Percentiles rank a stretch among this genome's conserved stretches.
phyloP scores from a whole-genome alignment of 64 coral and sea anemone species.

The Porites australiensis region DNA sequence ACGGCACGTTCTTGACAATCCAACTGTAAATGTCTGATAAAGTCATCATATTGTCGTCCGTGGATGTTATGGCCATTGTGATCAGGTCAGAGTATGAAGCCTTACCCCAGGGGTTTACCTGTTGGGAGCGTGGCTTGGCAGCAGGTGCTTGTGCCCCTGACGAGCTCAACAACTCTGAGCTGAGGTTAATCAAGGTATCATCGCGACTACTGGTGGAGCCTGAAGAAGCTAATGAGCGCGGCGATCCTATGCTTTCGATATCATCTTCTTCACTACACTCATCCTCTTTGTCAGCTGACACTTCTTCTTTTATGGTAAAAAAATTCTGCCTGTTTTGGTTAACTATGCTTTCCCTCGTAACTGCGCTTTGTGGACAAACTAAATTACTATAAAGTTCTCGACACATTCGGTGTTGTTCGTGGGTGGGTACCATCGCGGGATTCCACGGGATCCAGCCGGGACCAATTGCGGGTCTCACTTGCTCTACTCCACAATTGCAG shows the following conservation, averaged over 20 bases:
- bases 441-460: slow-evolving; percentile 10
- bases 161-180: background rate
- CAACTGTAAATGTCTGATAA: slow-evolving; percentile 77
- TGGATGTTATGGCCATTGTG: slow-evolving; percentile 68
- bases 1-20: slow-evolving; percentile 75
- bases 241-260: slow-evolving; percentile 25
- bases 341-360: background rate
- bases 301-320: background rate
- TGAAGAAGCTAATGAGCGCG: slow-evolving; percentile 27
- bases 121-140: slow-evolving; percentile 24
- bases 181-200: background rate
- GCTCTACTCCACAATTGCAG: slow-evolving; percentile 12
- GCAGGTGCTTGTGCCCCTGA: slow-evolving; percentile 9
- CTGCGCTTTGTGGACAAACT: background rate
- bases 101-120: slow-evolving; percentile 67
- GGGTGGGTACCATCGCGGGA: slow-evolving; percentile 4
- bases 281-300: background rate
- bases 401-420: slow-evolving; percentile 32
- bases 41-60: slow-evolving; percentile 66
- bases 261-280: slow-evolving; percentile 18
- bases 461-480: background rate
- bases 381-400: background rate
- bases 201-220: slow-evolving; percentile 35
- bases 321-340: background rate
- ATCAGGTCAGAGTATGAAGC: slow-evolving; percentile 77